Evolutionary conservation across 2,113 vertebrate species (phyloP).

Genomic region (Triplophysa tibetana): DNA sequence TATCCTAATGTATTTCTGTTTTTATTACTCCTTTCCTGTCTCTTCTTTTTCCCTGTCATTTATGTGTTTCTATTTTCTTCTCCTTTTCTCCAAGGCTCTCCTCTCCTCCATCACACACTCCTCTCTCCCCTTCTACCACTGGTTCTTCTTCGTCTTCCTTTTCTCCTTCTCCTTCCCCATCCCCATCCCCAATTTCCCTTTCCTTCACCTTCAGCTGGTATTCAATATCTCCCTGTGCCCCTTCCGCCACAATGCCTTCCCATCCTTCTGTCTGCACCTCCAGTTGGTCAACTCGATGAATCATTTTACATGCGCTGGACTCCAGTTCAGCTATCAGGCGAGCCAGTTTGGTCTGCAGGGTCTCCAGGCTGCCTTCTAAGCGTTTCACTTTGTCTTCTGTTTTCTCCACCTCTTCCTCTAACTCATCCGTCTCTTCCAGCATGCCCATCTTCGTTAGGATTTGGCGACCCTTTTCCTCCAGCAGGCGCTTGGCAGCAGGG

Average conservation of each 20-base stretch:
- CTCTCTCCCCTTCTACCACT: slow-evolving; percentile 52
- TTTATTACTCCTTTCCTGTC: neutral
- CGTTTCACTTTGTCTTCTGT: slow-evolving; percentile 63
- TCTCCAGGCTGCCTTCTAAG: slow-evolving; percentile 76
- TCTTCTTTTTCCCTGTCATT: slow-evolving; percentile 1
- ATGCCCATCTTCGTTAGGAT: slow-evolving; percentile 88
- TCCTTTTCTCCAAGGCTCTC: slow-evolving; percentile 24
- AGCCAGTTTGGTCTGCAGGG: slow-evolving; percentile 83
- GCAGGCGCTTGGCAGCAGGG: slow-evolving; percentile 78
- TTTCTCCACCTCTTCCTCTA: slow-evolving; percentile 61
- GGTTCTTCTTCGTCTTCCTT: slow-evolving; percentile 54
- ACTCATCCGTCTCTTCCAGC: slow-evolving; percentile 69
- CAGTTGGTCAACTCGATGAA: slow-evolving; percentile 74
- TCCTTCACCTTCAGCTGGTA: neutral
- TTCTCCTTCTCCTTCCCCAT: slow-evolving; percentile 46
- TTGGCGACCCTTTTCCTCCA: slow-evolving; percentile 89
- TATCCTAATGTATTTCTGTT: neutral
- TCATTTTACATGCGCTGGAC: slow-evolving; percentile 77
- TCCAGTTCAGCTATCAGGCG: slow-evolving; percentile 86
- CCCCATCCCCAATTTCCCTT: slow-evolving; percentile 57
- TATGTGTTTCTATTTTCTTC: slow-evolving; percentile 21
- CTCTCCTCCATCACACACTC: slow-evolving; percentile 21
- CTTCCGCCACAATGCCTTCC: slow-evolving; percentile 44
- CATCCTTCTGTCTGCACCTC: slow-evolving; percentile 72
- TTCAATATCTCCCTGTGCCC: neutral